Percentiles rank a stretch among this genome's conserved stretches.
Conservation (phyloP, 2,888 invertebrate species). For the Boloria selene region DNA sequence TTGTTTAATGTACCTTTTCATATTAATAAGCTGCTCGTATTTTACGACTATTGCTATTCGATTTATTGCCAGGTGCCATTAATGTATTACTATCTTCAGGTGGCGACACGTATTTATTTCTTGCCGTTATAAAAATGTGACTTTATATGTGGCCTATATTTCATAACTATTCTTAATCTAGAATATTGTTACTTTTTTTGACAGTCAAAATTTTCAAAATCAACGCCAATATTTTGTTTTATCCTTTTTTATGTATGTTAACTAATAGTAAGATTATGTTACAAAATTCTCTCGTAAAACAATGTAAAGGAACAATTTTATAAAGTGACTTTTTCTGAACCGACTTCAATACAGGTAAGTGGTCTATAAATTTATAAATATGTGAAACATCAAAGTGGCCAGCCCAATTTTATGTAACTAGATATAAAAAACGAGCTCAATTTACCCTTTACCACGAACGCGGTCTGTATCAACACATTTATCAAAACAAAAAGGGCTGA, state of each 20-base stretch:
- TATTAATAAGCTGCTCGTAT: slow-evolving; percentile 13
- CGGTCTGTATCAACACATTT: slow-evolving; percentile 33
- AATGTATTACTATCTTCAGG: slow-evolving; percentile 20
- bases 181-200: background rate
- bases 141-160: background rate
- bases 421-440: slow-evolving; percentile 29
- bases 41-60: slow-evolving; percentile 25
- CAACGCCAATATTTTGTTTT: no score
- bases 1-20: slow-evolving; percentile 18
- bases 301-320: background rate
- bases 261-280: no score
- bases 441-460: slow-evolving; percentile 19
- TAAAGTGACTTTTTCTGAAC: background rate
- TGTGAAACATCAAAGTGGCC: background rate
- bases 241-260: no score
- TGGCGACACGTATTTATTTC: slow-evolving; percentile 16
- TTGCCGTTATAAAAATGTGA: background rate
- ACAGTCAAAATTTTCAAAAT: no score
- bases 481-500: slow-evolving; percentile 36
- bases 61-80: slow-evolving; percentile 14
- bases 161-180: background rate
- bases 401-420: slow-evolving; percentile 3
- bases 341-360: slow-evolving; percentile 9
- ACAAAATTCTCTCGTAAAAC: background rate
- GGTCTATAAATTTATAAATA: slow-evolving; percentile 8